Evolutionary conservation across 2,113 vertebrate species (phyloP), one percentile per base, ranked within the genome.

Genomic region (Stegostoma tigrinum): DNA sequence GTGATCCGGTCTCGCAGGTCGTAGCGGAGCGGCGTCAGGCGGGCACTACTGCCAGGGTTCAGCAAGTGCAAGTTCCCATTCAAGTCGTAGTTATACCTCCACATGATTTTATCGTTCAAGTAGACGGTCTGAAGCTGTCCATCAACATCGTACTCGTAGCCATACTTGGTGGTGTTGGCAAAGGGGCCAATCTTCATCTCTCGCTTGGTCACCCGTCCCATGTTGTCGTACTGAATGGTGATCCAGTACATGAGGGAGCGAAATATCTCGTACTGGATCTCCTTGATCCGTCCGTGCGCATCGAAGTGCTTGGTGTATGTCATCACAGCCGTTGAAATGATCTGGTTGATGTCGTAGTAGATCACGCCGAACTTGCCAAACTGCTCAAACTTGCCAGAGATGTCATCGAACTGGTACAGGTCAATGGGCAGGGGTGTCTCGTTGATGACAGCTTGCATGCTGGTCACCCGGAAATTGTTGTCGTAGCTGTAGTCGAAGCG

Each of bases 341-440:
- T 99, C 97, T 99, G 99, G 97, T 99, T 99, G 96, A 99, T 99
- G 95, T 99, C 99, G 0, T 99, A 99, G 97, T 99, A 99, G 96
- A 99, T 99, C 27, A 99, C 99, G 38, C 99, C 99, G 7, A 99
- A 99, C 97, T 99, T 99, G 66, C 99, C 99, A 80, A 99, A 99
- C 97, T 99, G 99, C 96, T 99, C 99, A 0, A 99, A 98, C 96
- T 99, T 99, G n/a, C 99, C 99, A 1, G 99, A 99, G 97, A 99
- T 99, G 96, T 99, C 99, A 2, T 99, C 99, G 68, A 99, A 99
- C 97, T 99, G 99, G 96, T 99, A 99, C 19, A 99, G 98, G 96
- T 99, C 99, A 30, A 99, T 99, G 96, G 99, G 99, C 96, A 99
- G 90, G 0, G 99, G 99, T 0, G 98, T 99, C 96, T 99, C 99